A percentile compares a stretch with the other conserved stretches of the same genome.
Conservation (phyloP, 2,797 vertebrate species). For the Crocidura indochinensis region DNA sequence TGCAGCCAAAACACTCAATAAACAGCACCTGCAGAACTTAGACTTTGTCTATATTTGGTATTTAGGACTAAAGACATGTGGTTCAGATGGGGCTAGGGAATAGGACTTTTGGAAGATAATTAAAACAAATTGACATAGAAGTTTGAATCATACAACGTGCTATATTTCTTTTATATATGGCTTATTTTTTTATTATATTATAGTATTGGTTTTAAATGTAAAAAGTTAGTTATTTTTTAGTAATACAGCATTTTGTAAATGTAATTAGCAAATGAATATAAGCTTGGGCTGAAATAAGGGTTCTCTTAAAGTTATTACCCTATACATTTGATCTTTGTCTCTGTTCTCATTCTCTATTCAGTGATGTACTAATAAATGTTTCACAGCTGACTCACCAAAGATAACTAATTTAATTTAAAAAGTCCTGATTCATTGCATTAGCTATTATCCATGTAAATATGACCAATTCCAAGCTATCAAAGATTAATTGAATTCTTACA, state of each 20-base stretch:
- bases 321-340: background rate
- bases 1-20: conserved; percentile 59
- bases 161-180: conserved; percentile 34
- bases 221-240: background rate
- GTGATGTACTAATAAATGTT: background rate
- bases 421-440: conserved; percentile 41
- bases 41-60: conserved; percentile 67
- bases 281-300: background rate
- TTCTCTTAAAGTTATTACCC: background rate
- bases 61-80: conserved; percentile 19
- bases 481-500: conserved; percentile 21
- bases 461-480: background rate
- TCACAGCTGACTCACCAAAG: conserved; percentile 14
- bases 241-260: conserved; percentile 59
- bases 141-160: conserved; percentile 27
- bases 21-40: conserved; percentile 72
- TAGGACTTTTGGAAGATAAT: conserved; percentile 60
- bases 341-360: background rate
- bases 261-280: background rate
- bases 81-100: conserved; percentile 48
- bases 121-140: conserved; percentile 59
- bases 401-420: background rate
- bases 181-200: background rate
- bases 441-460: conserved; percentile 14
- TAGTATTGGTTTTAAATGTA: background rate